Evolutionary conservation across 2,113 vertebrate species (phyloP).

Genomic region (Sander vitreus): DNA sequence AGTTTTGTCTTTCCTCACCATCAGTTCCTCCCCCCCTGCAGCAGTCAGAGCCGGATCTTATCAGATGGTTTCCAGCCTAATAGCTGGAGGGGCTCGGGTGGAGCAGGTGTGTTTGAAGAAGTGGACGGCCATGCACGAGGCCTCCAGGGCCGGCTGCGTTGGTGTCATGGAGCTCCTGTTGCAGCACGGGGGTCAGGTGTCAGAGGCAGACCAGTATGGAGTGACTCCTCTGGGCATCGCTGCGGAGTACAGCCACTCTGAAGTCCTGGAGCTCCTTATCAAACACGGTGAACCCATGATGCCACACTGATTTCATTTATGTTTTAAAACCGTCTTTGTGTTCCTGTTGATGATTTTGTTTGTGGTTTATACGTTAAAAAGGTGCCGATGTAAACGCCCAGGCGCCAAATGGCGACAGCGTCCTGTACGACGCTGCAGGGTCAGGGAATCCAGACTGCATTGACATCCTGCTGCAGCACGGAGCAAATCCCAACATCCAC

Average conservation of each 20-base stretch:
- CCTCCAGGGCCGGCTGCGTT: conserved; percentile 85
- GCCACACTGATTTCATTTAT: neutral
- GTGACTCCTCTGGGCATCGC: conserved; percentile 88
- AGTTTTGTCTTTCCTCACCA: neutral
- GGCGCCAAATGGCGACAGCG: conserved; percentile 86
- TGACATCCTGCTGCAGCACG: conserved; percentile 88
- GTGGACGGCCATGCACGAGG: conserved; percentile 91
- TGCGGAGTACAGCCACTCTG: conserved; percentile 87
- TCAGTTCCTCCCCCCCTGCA: conserved; percentile 58
- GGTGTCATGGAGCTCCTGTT: conserved; percentile 85
- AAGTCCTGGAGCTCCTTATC: conserved; percentile 89
- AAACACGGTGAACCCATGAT: conserved; percentile 79
- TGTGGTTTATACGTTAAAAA: conserved; percentile 38
- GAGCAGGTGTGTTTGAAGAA: conserved; percentile 86
- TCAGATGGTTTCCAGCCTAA: conserved; percentile 83
- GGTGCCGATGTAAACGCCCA: conserved; percentile 87
- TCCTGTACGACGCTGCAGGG: conserved; percentile 88
- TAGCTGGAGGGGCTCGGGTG: conserved; percentile 83
- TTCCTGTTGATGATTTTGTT: neutral
- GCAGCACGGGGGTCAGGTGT: conserved; percentile 81
- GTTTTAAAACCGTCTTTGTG: neutral
- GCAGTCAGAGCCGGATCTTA: conserved; percentile 85
- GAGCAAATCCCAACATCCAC: conserved; percentile 87
- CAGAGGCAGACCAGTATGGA: conserved; percentile 86
- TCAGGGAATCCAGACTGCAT: conserved; percentile 89